Base-by-base conservation (phyloP, 2,888 invertebrate genomes). In the Ypsolopha sequella region DNA sequence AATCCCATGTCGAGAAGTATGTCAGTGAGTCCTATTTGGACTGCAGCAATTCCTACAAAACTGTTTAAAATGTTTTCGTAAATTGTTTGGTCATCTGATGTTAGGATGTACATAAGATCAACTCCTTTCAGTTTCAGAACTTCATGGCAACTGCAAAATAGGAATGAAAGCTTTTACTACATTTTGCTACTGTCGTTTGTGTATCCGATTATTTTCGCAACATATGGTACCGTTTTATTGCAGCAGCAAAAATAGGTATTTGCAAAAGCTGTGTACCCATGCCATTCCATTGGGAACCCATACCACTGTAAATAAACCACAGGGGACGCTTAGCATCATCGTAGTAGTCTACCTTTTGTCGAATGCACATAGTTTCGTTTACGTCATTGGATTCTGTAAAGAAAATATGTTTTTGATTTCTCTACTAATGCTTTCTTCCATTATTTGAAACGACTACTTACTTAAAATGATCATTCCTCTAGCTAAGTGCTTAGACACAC, bases 1-100 rank as follows among this genome's bases (percentile, higher is more conserved):
- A 61, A 36, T 13, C 71, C 65, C 1, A 76, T 50, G 8, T 58
- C 52, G 52, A 64, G 71, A 7, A 81, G 53, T 7, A 80, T 41
- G 51, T 77, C 72, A 24, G 59, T 60, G 1, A 63, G 89, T 6
- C 74, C 87, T 54, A 92, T 90, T 84, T 89, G 81, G 2, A 84
- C 65, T 0, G 92, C 89, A 9, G 91, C 90, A 56, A 92, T 92
- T 35, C 90, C 89, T 24, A 92, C 89, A 70, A 93, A 92, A 9
- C 90, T 89, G 68, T 90, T 79, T 24, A 91, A 62, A 36, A 90
- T 90, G 62, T 89, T 88, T 47, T 90, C 80, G 60, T 89, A 89
- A 8, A 84, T 86, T 3, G 64, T 69, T 6, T 87, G 81, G 61
- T 91, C 88, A 34, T 74, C 76, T 11, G 80, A 80, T 51, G 88